Base-by-base conservation (phyloP, 2,797 vertebrate genomes). In the Premnoplex brunnescens region DNA sequence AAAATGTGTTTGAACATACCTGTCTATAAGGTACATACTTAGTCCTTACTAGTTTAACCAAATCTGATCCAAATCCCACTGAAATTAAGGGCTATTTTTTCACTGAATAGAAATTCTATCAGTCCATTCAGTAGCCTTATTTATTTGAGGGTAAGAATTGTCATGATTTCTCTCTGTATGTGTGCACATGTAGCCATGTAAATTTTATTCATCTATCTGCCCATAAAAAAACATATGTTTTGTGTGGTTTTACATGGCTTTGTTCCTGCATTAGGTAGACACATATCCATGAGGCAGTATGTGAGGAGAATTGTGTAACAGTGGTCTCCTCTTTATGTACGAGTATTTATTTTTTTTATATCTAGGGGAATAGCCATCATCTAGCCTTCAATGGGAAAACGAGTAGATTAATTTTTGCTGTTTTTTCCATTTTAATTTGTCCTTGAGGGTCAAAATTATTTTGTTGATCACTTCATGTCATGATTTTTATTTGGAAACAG, bases 401-500 rank as follows among this genome's bases (percentile, higher is more conserved):
- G 27, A 77, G 24, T 10, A 93, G 59, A 79, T 71, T 71, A 71
- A 44, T 64, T 85, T 94, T 94, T 94, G 28, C 52, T 85, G 41
- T 0, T 49, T 88, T 75, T 83, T 72, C 62, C 30, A 32, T 80
- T 89, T 92, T 89, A 75, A 89, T 89, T 94, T 88, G 73, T 90
- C 67, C 73, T 84, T 86, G 88, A 93, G 93, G 74, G 56, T 94
- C 77, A 87, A 63, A 90, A 91, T 93, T 88, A 87, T 85, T 91
- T 91, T 85, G 85, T 73, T 84, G 77, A 96, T 96, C 55, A 52
- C 59, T 92, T 83, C 44, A 44, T 93, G 94, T 90, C 92, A 90
- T 0, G 0, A 93, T 91, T 96, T 95, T 79, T 91, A 52, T 86
- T 95, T 96, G 93, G 85, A 93, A 91, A 12, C 51, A 76, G 80